These are phyloP conservation scores for Pteronotus mesoamericanus DNA, from an alignment of 2,797 vertebrate species.

Conservation along the genomic window DNA sequence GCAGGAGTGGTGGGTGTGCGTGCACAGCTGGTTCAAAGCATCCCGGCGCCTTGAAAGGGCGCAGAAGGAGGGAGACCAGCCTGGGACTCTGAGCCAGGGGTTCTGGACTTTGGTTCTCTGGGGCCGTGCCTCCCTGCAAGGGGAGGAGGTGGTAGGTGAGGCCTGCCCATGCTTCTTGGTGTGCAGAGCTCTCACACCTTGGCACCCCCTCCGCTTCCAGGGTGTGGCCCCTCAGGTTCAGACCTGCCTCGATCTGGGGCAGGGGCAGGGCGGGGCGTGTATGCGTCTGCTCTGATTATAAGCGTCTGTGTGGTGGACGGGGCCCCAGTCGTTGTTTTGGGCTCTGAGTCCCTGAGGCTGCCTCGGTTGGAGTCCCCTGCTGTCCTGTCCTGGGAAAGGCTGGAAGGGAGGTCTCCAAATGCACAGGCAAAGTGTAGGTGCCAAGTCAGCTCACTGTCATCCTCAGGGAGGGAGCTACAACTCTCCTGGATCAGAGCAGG, in stretches of 20 bases:
- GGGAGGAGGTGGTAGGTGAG: neutral
- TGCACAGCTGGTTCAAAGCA: neutral
- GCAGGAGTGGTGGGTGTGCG: neutral
- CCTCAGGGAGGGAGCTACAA: neutral
- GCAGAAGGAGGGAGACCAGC: neutral
- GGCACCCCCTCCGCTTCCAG: neutral
- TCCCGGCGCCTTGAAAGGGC: neutral
- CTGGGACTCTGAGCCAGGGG: neutral
- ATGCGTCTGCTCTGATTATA: slow-evolving; percentile 62
- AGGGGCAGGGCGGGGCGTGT: slow-evolving; percentile 58
- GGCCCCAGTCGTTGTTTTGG: neutral
- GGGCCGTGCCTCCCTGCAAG: neutral
- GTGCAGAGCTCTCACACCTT: slow-evolving; percentile 7
- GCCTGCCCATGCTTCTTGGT: neutral
- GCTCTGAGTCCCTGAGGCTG: slow-evolving; percentile 12
- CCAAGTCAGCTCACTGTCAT: neutral
- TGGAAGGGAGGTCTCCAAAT: neutral
- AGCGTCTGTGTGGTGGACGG: slow-evolving; percentile 34
- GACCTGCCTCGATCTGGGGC: slow-evolving; percentile 61
- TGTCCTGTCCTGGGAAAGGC: neutral
- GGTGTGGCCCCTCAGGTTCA: slow-evolving; percentile 58
- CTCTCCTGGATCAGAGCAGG: neutral
- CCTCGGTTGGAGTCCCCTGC: neutral
- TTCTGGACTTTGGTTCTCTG: neutral
- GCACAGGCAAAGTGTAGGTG: neutral